A percentile compares a stretch with the other conserved stretches of the same genome.
Evolutionary conservation across 2,113 vertebrate genomes (phyloP).

Genomic region (Plestiodon gilberti): DNA sequence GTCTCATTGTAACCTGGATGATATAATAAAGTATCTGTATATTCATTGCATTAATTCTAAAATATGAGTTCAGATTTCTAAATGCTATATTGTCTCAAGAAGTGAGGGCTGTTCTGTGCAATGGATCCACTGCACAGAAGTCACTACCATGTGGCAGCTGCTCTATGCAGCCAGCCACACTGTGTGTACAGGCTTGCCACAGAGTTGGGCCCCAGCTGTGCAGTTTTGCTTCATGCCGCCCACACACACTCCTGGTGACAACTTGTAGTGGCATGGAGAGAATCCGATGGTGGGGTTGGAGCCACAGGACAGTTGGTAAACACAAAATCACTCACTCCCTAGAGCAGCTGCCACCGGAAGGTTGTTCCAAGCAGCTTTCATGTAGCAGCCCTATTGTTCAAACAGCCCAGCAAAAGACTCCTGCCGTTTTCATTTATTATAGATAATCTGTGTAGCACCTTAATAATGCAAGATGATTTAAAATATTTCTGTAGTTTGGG

Average conservation of each 20-base stretch:
- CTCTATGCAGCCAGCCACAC: neutral
- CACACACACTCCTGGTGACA: neutral
- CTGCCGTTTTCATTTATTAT: neutral
- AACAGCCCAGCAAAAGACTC: neutral
- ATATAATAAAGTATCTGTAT: too few relatives aligned
- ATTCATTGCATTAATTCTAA: neutral
- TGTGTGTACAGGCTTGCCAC: neutral
- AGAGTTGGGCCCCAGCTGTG: neutral
- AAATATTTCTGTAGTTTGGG: neutral
- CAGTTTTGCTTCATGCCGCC: neutral
- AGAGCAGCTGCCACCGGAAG: neutral
- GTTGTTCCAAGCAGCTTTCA: neutral
- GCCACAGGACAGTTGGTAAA: neutral
- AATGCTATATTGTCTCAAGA: neutral
- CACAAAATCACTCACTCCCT: neutral
- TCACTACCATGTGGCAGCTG: neutral
- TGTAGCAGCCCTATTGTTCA: neutral
- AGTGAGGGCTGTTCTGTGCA: neutral
- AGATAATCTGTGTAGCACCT: neutral
- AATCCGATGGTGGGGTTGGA: neutral
- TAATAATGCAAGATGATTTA: neutral
- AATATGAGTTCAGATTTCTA: neutral
- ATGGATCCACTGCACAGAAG: neutral
- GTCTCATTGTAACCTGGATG: neutral
- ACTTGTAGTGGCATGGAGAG: neutral